Conservation (phyloP, 2,888 invertebrate genomes). For the Caenorhabditis sp. region DNA sequence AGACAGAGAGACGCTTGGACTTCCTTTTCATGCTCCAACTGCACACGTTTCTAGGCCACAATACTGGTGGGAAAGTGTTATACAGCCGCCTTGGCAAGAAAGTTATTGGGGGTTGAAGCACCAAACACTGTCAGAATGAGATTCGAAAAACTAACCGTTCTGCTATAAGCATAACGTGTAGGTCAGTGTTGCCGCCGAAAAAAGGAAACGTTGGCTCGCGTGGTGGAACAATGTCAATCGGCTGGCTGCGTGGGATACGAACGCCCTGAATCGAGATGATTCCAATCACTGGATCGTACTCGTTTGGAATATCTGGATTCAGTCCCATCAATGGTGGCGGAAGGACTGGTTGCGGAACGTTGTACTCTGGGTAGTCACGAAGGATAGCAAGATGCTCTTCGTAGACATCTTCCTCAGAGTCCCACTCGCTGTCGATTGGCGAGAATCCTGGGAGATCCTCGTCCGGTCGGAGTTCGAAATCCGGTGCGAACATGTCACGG, state of each 20-base stretch:
- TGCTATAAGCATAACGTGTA: conserved; percentile 55
- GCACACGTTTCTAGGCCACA: conserved; percentile 51
- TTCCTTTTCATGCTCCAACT: conserved; percentile 36
- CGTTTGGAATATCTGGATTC: conserved; percentile 56
- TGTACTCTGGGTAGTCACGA: neutral
- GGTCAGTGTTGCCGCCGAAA: conserved; percentile 44
- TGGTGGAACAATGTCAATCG: conserved; percentile 49
- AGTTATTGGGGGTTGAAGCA: neutral
- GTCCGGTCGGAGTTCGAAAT: conserved; percentile 38
- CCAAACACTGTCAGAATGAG: neutral
- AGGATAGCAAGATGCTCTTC: conserved; percentile 10
- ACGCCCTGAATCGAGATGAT: conserved; percentile 56
- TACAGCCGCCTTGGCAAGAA: conserved; percentile 44
- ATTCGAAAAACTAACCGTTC: conserved; percentile 46
- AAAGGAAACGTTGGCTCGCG: conserved; percentile 55
- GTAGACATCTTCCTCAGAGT: conserved; percentile 32
- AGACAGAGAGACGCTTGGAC: conserved; percentile 48
- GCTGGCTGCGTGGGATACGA: conserved; percentile 45
- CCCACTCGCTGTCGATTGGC: conserved; percentile 45
- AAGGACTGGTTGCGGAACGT: neutral
- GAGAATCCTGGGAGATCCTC: conserved; percentile 56
- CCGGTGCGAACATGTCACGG: conserved; percentile 46
- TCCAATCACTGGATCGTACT: conserved; percentile 57
- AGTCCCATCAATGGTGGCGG: conserved; percentile 36
- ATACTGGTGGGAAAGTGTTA: conserved; percentile 31